Base-by-base conservation (phyloP, 2,888 invertebrate species). In the Chouioia cunea region DNA sequence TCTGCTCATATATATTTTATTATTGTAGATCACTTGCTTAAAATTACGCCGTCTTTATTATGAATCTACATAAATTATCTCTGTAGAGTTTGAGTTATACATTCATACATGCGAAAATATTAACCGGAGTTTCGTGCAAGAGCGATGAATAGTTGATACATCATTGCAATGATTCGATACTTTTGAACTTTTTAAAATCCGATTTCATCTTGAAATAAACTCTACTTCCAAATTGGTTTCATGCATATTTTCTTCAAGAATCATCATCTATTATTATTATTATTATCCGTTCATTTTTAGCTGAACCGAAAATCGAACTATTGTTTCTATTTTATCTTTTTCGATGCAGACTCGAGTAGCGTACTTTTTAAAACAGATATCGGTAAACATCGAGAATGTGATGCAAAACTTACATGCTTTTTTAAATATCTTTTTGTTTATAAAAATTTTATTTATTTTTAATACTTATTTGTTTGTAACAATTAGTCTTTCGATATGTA, bases 401-500 rank as follows among this genome's bases (percentile, higher is more conserved):
- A 65, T 72, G 60, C 57, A 60, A 62, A 68, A 65, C 58, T 12
- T 16, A 46, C 20, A 23, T 36, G 18, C 43, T 53, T 59, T 63
- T 71, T 50, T 50, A 16, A 20, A 20, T n/a, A 6, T 65, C 27
- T 60, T 27, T 65, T 23, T 57, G 23, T 62, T 72, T 72, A 52
- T 72, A 72, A 52, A 72, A 68, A 68, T 59, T 27, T 50, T 59
- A 36, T 57, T 66, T 47, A 71, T 65, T 70, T n/a, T 71, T 71
- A 64, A 44, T 68, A 23, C 57, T 54, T 65, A 69, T 52, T 63
- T 56, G 64, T 12, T 50, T 15, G 8, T 50, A 50, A 36, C 36
- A 64, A 64, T 60, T 67, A 70, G 70, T 73, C 59, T 70, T 70
- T 73, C 70, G 73, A 73, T 70, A 70, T 70, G 63, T 70, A 73